Base-by-base conservation (phyloP, 2,797 vertebrate species). In the Enteromius thamalakanensis region DNA sequence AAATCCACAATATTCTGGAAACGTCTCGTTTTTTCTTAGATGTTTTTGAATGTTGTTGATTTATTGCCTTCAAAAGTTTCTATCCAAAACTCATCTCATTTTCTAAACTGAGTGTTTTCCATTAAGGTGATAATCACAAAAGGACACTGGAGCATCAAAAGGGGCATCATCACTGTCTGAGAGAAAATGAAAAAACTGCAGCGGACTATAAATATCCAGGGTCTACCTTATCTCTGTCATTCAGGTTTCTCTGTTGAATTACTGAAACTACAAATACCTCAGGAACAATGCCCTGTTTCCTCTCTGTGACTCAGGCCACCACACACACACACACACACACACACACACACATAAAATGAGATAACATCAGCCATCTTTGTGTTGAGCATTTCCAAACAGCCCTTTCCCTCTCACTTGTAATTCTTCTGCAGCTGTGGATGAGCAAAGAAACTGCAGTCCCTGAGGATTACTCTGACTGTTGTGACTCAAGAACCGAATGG, bases 201-300 rank as follows among this genome's bases (percentile, higher is more conserved):
- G 75, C 67, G 23, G 92, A 92, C 93, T 94, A 93, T 91, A 91
- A 93, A 94, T 92, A 89, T 84, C 83, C 71, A 62, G 7, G 85
- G 82, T 84, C 86, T 89, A 42, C 55, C 88, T 93, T 94, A 94
- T 94, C 92, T 92, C 90, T 14, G 81, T 71, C 89, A 84, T 90
- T 91, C 93, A 92, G 89, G 93, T 37, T 75, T 75, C 90, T 87
- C 85, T 80, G 86, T 76, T 87, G 79, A 87, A 88, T 89, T 89
- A 90, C 86, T 82, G 65, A 49, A 83, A 76, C 90, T 83, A 87
- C 88, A 90, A 89, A 92, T 88, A 84, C 85, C 65, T 82, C 74
- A 65, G 90, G 87, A 89, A 78, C 72, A 87, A 82, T 58, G 26
- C 53, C 76, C 85, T 72, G 76, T 83, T 64, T 76, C 19, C 40